Evolutionary conservation across 2,113 vertebrate species (phyloP).

Genomic region (Larimichthys polyactis): DNA sequence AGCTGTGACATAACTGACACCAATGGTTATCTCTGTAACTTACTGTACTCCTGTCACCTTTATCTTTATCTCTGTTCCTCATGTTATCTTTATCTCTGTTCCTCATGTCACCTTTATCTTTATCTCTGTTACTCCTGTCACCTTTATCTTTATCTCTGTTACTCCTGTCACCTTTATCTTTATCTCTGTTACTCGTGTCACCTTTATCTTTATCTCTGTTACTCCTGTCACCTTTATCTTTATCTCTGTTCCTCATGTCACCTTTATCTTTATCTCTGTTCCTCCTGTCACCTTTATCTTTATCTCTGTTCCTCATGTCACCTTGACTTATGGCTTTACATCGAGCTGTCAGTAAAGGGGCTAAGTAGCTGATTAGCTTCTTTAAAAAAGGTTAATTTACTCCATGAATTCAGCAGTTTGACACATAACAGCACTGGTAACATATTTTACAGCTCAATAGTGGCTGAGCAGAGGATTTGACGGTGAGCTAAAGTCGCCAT

Average conservation of each 20-base stretch:
- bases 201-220: no score
- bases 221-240: not conserved
- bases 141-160: not conserved
- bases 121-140: not conserved
- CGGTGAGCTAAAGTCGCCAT: not conserved
- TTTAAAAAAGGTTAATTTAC: not conserved
- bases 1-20: not conserved
- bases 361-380: not conserved
- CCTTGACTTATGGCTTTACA: not conserved
- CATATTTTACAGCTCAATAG: not conserved
- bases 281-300: no score
- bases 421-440: not conserved
- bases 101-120: no score
- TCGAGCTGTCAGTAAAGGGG: not conserved
- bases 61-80: no score
- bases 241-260: no score
- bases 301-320: not conserved
- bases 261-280: no score
- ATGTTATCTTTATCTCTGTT: no score
- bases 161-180: no score
- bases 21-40: no score
- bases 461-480: not conserved
- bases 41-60: not conserved
- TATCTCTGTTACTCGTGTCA: no score
- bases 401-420: no score